Conservation (phyloP, 2,797 vertebrate genomes). For the Cercopithecus hamlyni region DNA sequence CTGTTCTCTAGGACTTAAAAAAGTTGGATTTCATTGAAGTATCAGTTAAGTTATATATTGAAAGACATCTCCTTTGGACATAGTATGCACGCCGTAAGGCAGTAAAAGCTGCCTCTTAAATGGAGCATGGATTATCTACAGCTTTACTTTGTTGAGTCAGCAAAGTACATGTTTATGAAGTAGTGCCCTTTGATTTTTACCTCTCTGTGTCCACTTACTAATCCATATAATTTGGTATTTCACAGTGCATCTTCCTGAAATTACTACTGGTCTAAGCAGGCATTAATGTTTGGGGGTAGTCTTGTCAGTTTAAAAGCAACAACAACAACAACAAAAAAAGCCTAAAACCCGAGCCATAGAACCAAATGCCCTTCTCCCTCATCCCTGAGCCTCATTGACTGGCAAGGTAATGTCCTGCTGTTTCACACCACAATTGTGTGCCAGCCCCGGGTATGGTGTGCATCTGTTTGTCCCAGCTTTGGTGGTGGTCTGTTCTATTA, state of each 20-base stretch:
- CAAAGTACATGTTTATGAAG: not conserved
- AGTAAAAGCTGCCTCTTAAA: not conserved
- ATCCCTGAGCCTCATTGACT: not conserved
- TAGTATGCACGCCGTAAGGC: not conserved
- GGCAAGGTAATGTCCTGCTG: not conserved
- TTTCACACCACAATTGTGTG: not conserved
- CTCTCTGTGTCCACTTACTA: not conserved
- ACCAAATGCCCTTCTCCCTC: not conserved
- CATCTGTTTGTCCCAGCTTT: not conserved
- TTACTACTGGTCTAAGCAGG: not conserved
- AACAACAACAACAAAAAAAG: too few relatives aligned
- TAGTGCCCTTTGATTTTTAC: not conserved
- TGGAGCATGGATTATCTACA: accelerated
- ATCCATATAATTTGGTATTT: not conserved
- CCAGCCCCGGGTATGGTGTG: not conserved
- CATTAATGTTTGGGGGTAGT: not conserved
- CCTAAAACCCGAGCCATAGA: not conserved
- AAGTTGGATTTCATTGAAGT: not conserved
- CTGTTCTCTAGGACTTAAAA: slow-evolving; percentile 5
- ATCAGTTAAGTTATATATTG: not conserved
- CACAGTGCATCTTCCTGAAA: not conserved
- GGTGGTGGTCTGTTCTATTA: not conserved
- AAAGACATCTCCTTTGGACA: not conserved
- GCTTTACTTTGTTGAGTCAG: not conserved
- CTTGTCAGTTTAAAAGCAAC: not conserved